Conservation (phyloP, 2,888 invertebrate species). For the Euzophera pinguis region DNA sequence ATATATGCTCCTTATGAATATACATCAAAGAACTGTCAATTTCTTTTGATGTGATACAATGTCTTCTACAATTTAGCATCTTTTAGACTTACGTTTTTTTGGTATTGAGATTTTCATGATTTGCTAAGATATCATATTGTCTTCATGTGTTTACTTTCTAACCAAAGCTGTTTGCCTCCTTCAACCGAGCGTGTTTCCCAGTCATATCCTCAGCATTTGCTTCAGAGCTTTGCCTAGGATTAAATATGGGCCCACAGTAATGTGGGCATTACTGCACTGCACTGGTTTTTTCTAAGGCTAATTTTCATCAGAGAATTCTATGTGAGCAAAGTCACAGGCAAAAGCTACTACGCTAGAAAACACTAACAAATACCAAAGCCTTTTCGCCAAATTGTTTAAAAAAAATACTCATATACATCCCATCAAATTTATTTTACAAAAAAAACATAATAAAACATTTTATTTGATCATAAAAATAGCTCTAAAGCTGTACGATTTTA, state of each 20-base stretch:
- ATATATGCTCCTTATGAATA: constrained; percentile 28
- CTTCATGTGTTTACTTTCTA: no score
- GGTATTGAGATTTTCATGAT: neutral
- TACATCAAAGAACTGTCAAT: constrained; percentile 12
- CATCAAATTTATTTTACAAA: neutral
- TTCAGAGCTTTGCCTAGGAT: no score
- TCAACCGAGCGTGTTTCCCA: no score
- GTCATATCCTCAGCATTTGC: no score
- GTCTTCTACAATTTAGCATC: neutral
- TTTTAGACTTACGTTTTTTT: neutral
- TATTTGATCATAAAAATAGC: constrained; percentile 5
- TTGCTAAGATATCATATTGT: neutral
- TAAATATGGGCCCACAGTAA: no score
- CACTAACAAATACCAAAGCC: neutral
- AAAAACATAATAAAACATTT: constrained; percentile 4
- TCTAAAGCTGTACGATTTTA: constrained; percentile 2
- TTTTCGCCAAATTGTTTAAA: neutral
- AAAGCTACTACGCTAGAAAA: no score
- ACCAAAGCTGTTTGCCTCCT: no score
- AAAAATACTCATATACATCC: neutral
- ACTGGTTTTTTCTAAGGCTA: no score
- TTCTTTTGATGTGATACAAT: neutral
- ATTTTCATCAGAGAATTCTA: no score
- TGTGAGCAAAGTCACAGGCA: no score
- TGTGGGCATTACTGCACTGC: no score